Conservation (phyloP, 2,888 invertebrate genomes). For the Thera obeliscata region DNA sequence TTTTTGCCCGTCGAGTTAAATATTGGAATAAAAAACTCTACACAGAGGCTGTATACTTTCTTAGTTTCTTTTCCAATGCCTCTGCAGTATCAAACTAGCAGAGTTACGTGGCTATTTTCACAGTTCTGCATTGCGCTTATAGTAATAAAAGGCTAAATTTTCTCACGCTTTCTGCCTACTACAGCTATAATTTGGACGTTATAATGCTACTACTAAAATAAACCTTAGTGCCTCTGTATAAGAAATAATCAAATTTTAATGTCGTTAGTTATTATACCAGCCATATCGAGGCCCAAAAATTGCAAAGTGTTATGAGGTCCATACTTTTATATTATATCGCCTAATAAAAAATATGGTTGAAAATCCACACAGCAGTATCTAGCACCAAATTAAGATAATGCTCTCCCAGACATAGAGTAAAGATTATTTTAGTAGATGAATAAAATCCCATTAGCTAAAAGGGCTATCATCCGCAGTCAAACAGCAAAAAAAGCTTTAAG, state of each 20-base stretch:
- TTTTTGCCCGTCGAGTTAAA: background rate
- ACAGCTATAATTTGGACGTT: constrained; percentile 15
- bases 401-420: too few relatives aligned
- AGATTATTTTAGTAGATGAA: too few relatives aligned
- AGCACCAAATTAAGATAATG: too few relatives aligned
- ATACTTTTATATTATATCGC: too few relatives aligned
- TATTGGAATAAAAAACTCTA: background rate
- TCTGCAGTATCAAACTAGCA: constrained; percentile 1
- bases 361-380: too few relatives aligned
- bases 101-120: constrained; percentile 9
- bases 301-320: too few relatives aligned
- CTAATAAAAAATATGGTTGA: too few relatives aligned
- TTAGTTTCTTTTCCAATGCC: constrained; percentile 5
- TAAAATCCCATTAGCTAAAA: too few relatives aligned
- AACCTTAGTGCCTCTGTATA: background rate
- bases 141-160: constrained; percentile 16
- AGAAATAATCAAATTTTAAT: background rate
- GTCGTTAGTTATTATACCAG: too few relatives aligned
- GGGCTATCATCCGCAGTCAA: too few relatives aligned
- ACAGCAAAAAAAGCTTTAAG: too few relatives aligned
- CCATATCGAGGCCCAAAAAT: background rate
- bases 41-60: background rate
- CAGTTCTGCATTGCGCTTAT: constrained; percentile 31
- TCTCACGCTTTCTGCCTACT: constrained; percentile 12
- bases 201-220: background rate